Evolutionary conservation across 2,113 vertebrate genomes (phyloP).

Genomic region (Puma concolor): DNA sequence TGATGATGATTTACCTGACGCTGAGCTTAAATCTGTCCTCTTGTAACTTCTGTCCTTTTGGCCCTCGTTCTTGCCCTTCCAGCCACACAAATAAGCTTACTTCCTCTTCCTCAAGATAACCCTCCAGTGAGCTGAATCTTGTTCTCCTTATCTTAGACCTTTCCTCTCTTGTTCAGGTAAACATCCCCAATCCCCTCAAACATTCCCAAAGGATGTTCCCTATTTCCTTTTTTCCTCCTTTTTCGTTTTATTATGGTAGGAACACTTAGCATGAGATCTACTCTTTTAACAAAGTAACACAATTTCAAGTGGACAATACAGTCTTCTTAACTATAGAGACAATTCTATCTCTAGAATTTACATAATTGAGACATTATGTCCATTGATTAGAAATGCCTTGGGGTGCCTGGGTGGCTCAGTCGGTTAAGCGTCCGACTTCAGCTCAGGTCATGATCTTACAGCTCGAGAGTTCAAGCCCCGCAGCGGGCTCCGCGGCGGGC

Average conservation of each 20-base stretch:
- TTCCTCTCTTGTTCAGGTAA: background rate
- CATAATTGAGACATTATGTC: background rate
- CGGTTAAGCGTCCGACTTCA: too few species aligned
- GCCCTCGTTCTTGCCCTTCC: background rate
- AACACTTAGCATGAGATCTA: background rate
- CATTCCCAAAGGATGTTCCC: background rate
- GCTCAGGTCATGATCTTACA: too few species aligned
- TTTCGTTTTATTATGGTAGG: background rate
- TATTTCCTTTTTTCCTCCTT: background rate
- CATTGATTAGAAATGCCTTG: background rate
- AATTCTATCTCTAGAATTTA: background rate
- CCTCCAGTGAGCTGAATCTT: background rate
- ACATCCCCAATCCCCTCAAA: background rate
- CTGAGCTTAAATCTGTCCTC: background rate
- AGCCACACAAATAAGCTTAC: background rate
- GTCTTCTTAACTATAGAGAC: background rate
- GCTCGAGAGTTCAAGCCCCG: too few species aligned
- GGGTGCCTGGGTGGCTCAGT: too few species aligned
- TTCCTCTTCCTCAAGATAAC: background rate
- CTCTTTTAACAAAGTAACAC: background rate
- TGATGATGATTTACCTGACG: background rate
- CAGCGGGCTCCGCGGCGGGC: too few species aligned
- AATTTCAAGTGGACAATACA: background rate
- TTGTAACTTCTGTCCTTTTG: background rate
- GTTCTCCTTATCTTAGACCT: background rate